Percentiles rank a stretch among this genome's conserved stretches.
Conservation (phyloP, 2,797 vertebrate species). For the Characodon lateralis region DNA sequence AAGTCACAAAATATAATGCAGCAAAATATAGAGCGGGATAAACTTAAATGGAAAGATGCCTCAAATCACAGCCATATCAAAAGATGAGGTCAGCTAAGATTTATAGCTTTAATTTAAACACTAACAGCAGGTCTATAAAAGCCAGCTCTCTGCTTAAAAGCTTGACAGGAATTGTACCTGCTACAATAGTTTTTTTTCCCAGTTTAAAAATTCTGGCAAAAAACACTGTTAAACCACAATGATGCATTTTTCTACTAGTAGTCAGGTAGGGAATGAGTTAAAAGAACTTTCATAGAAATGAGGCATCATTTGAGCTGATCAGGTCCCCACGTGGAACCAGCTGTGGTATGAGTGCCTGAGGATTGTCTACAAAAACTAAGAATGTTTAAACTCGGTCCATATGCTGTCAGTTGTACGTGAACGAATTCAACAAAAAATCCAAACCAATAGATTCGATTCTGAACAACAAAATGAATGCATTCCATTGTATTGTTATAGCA, state of each 20-base stretch:
- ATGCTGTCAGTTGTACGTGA: background rate
- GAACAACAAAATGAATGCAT: background rate
- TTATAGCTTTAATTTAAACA: background rate
- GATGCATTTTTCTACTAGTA: background rate
- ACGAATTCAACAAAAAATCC: background rate
- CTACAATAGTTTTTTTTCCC: background rate
- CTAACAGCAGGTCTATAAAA: background rate
- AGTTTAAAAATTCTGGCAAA: background rate
- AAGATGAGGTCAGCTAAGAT: background rate
- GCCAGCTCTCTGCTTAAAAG: background rate
- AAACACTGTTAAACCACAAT: background rate
- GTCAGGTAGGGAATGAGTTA: background rate
- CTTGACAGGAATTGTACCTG: background rate
- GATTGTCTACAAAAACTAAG: constrained; percentile 2
- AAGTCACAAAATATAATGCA: background rate
- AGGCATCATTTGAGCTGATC: background rate
- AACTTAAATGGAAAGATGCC: background rate
- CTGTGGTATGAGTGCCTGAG: background rate
- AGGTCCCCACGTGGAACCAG: background rate
- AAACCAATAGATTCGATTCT: background rate
- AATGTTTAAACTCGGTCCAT: constrained; percentile 1
- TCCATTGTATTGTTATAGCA: background rate
- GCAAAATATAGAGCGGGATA: background rate
- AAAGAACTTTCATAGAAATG: background rate
- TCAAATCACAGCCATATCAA: background rate